Conservation (phyloP, 2,888 invertebrate species). For the Seira sanloemensis region DNA sequence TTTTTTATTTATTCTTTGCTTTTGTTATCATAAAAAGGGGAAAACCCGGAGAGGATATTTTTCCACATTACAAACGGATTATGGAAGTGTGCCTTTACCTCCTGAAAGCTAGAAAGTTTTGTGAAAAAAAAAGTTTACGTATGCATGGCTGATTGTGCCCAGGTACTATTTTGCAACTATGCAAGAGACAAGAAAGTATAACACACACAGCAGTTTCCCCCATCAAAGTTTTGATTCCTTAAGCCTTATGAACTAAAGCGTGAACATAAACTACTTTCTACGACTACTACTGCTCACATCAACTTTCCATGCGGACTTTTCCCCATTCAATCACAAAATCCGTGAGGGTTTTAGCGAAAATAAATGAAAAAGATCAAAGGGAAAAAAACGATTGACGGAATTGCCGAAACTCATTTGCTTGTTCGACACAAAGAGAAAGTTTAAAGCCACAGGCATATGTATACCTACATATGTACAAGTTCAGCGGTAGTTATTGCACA, state of each 20-base stretch:
- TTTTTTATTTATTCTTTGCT: neutral
- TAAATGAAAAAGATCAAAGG: too few species aligned
- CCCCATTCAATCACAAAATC: neutral
- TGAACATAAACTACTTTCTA: neutral
- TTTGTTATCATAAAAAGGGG: neutral
- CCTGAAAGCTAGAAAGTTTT: neutral
- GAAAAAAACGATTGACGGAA: too few species aligned
- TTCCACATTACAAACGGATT: conserved; percentile 38
- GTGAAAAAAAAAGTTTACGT: neutral
- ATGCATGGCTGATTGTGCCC: neutral
- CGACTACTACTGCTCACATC: too few species aligned
- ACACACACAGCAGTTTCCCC: too few species aligned
- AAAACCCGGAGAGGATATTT: conserved; percentile 27
- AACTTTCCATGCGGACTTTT: neutral
- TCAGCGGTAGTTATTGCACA: too few species aligned
- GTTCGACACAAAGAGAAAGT: too few species aligned
- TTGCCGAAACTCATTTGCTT: too few species aligned
- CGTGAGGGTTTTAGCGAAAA: too few species aligned
- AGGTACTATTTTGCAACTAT: neutral
- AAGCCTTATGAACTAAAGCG: neutral
- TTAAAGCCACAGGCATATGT: too few species aligned
- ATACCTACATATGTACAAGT: too few species aligned
- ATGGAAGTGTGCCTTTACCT: neutral
- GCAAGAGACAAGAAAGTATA: neutral
- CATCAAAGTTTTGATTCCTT: neutral